Evolutionary conservation across 2,888 invertebrate species (phyloP).

Genomic region (Ectropis crepuscularia): DNA sequence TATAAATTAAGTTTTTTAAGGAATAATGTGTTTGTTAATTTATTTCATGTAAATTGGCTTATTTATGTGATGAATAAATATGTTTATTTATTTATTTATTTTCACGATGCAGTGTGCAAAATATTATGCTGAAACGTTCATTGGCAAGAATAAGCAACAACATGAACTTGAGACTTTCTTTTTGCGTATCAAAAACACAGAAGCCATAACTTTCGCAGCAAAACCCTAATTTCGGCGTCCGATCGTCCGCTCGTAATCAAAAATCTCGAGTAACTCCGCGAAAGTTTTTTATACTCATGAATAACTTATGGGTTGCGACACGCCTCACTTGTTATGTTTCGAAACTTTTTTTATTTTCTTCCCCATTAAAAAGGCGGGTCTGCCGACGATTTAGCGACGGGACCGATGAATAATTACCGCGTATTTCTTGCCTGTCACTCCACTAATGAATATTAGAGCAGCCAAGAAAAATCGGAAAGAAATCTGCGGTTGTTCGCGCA

Average conservation of each 20-base stretch:
- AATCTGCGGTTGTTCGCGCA: slow-evolving; percentile 65
- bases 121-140: no score
- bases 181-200: slow-evolving; percentile 2
- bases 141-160: no score
- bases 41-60: no score
- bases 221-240: slow-evolving; percentile 22
- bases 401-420: slow-evolving; percentile 79
- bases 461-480: slow-evolving; percentile 61
- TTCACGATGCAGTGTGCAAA: no score
- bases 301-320: slow-evolving; percentile 72
- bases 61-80: no score
- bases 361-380: slow-evolving; percentile 71
- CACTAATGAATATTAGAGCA: slow-evolving; percentile 80
- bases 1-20: no score
- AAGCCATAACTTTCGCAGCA: slow-evolving; percentile 24
- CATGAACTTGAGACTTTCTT: not conserved
- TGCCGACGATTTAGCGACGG: slow-evolving; percentile 76
- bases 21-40: no score
- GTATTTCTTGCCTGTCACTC: slow-evolving; percentile 81
- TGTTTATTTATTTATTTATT: no score
- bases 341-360: slow-evolving; percentile 77
- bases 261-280: slow-evolving; percentile 59
- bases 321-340: slow-evolving; percentile 78
- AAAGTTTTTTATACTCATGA: slow-evolving; percentile 72
- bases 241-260: slow-evolving; percentile 65